Percentiles rank a stretch among this genome's conserved stretches.
phyloP scores from a whole-genome alignment of 2,113 vertebrate genomes.

The Heterochromis multidens region DNA sequence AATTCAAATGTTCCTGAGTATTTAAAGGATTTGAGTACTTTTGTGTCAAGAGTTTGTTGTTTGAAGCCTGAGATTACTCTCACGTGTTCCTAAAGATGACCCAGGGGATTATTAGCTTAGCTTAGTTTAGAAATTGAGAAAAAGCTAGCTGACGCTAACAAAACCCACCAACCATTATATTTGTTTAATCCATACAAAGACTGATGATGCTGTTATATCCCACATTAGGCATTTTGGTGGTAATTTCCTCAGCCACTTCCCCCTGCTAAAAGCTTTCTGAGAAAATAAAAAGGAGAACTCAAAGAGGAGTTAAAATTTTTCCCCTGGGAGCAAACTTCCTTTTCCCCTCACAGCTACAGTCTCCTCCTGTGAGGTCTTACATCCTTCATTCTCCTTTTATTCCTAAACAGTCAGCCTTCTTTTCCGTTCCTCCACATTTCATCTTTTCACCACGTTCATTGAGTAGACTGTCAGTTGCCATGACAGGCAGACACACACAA shows the following conservation, averaged over 20 bases:
- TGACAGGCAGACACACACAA: slow-evolving; percentile 37
- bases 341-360: slow-evolving; percentile 26
- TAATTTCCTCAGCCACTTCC: neutral
- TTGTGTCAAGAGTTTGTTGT: neutral
- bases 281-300: neutral
- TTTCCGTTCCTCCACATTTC: slow-evolving; percentile 65
- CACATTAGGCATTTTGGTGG: neutral
- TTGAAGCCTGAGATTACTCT: neutral
- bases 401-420: slow-evolving; percentile 39
- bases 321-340: slow-evolving; percentile 40
- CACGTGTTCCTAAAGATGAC: neutral
- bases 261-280: neutral
- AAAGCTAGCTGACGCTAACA: neutral
- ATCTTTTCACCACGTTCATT: slow-evolving; percentile 17
- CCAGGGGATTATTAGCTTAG: neutral
- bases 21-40: neutral
- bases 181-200: neutral
- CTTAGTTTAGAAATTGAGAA: neutral
- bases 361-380: slow-evolving; percentile 57
- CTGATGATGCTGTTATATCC: neutral
- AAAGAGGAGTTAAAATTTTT: slow-evolving; percentile 21
- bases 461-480: slow-evolving; percentile 51
- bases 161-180: neutral
- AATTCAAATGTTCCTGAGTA: neutral
- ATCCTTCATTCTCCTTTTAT: slow-evolving; percentile 56